Percentiles rank a stretch among this genome's conserved stretches.
phyloP scores from a whole-genome alignment of 2,888 invertebrate species.

The Schizotus pectinicornis region DNA sequence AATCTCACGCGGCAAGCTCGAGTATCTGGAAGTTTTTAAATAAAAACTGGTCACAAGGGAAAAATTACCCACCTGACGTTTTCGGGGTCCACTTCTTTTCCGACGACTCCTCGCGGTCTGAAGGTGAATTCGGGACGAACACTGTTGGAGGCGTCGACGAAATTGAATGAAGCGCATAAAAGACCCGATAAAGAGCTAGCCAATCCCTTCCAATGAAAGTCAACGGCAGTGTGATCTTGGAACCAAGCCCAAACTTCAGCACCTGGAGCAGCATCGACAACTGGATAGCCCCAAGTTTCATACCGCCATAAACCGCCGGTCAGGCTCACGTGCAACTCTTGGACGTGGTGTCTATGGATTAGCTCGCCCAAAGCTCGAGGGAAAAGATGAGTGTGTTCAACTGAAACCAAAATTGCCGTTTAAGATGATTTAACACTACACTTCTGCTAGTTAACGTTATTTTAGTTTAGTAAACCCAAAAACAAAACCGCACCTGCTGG shows the following conservation, averaged over 20 bases:
- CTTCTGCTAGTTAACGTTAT: too few species aligned
- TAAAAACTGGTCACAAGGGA: background rate
- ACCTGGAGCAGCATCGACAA: constrained; percentile 88
- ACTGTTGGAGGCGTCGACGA: constrained; percentile 85
- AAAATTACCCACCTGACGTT: constrained; percentile 37
- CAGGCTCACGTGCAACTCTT: constrained; percentile 89
- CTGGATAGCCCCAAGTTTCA: constrained; percentile 93
- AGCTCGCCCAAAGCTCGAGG: constrained; percentile 90
- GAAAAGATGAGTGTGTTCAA: constrained; percentile 84
- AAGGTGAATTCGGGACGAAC: constrained; percentile 84
- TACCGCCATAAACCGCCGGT: constrained; percentile 96
- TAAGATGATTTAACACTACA: too few species aligned
- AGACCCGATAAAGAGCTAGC: constrained; percentile 92
- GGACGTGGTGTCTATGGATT: constrained; percentile 80
- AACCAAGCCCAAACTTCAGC: constrained; percentile 97
- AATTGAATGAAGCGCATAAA: constrained; percentile 95
- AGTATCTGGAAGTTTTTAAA: constrained; percentile 68
- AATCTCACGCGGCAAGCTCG: constrained; percentile 92
- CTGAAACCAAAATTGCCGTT: constrained; percentile 59
- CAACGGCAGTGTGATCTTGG: constrained; percentile 70
- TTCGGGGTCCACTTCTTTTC: constrained; percentile 59
- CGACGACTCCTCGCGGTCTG: constrained; percentile 72
- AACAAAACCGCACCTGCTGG: too few species aligned
- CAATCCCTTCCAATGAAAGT: constrained; percentile 86
- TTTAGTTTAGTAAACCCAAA: too few species aligned